phyloP scores from a whole-genome alignment of 2,797 vertebrate genomes.

The Otus scops region DNA sequence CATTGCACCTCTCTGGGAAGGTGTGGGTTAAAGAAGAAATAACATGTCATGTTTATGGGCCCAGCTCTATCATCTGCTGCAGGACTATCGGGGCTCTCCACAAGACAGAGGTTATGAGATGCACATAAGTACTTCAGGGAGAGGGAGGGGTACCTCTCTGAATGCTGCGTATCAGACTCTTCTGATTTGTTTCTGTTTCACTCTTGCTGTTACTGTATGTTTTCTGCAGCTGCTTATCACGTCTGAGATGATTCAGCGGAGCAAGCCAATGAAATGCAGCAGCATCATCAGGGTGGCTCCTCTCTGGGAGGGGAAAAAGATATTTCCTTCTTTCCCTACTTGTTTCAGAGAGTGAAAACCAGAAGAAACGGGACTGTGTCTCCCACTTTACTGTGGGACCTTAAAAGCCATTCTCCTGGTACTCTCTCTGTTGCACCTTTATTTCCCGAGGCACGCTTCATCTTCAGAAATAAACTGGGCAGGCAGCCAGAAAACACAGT shows the following conservation, averaged over 20 bases:
- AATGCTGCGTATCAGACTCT: rapidly evolving
- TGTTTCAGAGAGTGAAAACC: background rate
- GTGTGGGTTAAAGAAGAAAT: background rate
- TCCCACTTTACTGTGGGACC: background rate
- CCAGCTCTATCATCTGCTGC: background rate
- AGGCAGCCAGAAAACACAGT: background rate
- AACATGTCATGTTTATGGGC: background rate
- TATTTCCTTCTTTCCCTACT: background rate
- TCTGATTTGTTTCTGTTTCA: background rate
- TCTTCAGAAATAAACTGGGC: background rate
- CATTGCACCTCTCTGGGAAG: background rate
- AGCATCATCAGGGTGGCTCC: background rate
- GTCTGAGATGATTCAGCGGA: background rate
- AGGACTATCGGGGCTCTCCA: background rate
- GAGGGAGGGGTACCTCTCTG: background rate
- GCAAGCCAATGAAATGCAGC: background rate
- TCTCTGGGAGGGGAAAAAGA: background rate
- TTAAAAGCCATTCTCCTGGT: background rate
- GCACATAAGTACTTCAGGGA: background rate
- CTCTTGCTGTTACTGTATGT: background rate
- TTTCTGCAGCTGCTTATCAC: background rate
- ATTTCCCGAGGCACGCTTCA: rapidly evolving
- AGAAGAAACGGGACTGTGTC: background rate
- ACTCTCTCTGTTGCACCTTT: background rate
- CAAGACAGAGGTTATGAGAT: background rate